Evolutionary conservation across 2,888 invertebrate genomes (phyloP), one percentile per base, ranked within the genome.

Genomic region (Eretmocerus hayati): DNA sequence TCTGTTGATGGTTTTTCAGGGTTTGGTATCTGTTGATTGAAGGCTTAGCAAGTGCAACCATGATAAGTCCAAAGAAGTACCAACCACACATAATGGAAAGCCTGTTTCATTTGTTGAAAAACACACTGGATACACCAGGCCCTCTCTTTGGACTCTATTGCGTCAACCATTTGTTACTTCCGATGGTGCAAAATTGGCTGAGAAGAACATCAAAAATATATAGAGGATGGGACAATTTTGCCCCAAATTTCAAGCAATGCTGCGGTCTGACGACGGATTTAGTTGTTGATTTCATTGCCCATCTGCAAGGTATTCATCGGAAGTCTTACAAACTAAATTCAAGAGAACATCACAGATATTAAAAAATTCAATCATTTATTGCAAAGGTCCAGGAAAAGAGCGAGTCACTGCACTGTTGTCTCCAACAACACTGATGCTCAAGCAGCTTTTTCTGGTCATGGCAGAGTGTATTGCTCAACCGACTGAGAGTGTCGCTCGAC

Each of bases 161-260:
- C 69, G 85, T 94, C 48, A 95, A 95, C 68, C 91, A 93, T 67
- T 74, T 95, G 43, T 73, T 96, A 6, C 75, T 96, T 45, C 95
- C 95, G 0, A 88, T 90, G 76, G 85, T 95, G 15, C 95, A 96
- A 73, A 86, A 87, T 62, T 95, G 95, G 95, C 74, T 94, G 50
- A 78, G 93, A 11, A 75, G 75, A 57, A 81, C 82, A 18, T 77
- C 81, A 15, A 83, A 85, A 59, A 81, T 83, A 5, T 81, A 81
- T 58, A 77, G 83, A 55, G 80, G 85, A 54, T 84, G 86, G 81
- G 83, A 87, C 58, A 77, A 78, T 56, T 81, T 87, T 42, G 87
- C 88, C 68, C 85, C 90, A 55, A 93, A 92, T 70, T 94, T 94
- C 64, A 94, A 94, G 65, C 94, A 95, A 66, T 93, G 91, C 65